Base-by-base conservation (phyloP, 2,113 vertebrate species). In the Centropus bengalensis region DNA sequence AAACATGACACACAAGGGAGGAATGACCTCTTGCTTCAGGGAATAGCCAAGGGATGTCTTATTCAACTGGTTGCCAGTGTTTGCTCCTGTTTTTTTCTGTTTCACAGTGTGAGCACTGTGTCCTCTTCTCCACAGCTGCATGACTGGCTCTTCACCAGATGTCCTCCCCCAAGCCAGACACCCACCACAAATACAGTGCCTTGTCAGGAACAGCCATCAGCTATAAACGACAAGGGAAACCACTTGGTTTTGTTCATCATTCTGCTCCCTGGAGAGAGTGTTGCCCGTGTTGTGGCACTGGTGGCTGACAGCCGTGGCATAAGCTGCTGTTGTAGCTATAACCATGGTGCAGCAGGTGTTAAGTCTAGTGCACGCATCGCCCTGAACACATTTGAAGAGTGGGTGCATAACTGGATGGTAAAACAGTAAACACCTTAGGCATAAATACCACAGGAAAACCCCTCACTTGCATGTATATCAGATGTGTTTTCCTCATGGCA, bases 391-490 rank as follows among this genome's bases (percentile, higher is more conserved):
- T 75, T 28, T 79, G 85, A 74, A 92, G 70, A 30, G n/a, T 70
- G 58, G 33, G 16, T 88, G 81, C 77, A 20, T 85, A 77, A 51
- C 84, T 96, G 67, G 75, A 67, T 93, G 44, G 52, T 81, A 86
- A 93, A 95, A 83, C 9, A 27, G 13, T 69, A 86, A 93, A 78
- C 68, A 96, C 94, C 88, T 96, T 81, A 78, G 91, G 71, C 94
- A 82, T 88, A 94, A 91, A 95, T 93, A 96, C 82, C 90, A 86
- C 82, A 95, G 93, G 91, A 95, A 95, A 97, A 40, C 56, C 88
- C 93, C 94, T 93, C 64, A 44, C 75, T 89, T 91, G 14, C 51
- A 47, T 70, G 52, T 68, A 3, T 77, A 81, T 89, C 82, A 89
- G 81, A 59, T 80, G 78, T 51, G 33, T 91, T 93, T 93, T 96